These are phyloP conservation scores for Malthinus flaveolus DNA, from an alignment of 2,888 invertebrate species.

Conservation along the genomic window DNA sequence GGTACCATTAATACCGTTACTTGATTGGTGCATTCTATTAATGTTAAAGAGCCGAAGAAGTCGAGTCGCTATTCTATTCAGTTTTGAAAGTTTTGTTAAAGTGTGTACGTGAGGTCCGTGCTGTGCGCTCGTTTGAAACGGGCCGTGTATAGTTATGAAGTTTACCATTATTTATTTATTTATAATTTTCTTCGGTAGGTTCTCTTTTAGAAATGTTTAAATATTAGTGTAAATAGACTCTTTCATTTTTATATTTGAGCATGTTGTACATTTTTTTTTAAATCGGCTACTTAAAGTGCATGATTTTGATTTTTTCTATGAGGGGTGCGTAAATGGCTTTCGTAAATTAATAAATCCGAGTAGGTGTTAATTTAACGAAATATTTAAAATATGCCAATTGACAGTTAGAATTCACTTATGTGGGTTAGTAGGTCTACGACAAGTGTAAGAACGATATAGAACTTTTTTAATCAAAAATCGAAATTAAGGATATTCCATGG, in stretches of 20 bases:
- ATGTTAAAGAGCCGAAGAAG: slow-evolving; percentile 15
- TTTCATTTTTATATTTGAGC: not conserved
- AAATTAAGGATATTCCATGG: too few relatives aligned
- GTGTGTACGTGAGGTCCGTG: slow-evolving; percentile 17
- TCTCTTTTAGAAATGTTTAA: slow-evolving; percentile 1
- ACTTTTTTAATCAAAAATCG: not conserved
- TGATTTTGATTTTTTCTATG: slow-evolving; percentile 1
- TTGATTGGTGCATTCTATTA: slow-evolving; percentile 29
- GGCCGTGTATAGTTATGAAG: slow-evolving; percentile 29
- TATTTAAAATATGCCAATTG: slow-evolving; percentile 10
- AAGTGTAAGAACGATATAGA: slow-evolving; percentile 3
- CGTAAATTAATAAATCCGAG: too few relatives aligned
- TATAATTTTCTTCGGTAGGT: slow-evolving; percentile 31
- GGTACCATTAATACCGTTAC: slow-evolving; percentile 32
- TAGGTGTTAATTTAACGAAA: slow-evolving; percentile 10
- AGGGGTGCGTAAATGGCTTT: too few relatives aligned
- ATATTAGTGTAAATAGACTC: slow-evolving; percentile 3
- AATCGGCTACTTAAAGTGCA: not conserved
- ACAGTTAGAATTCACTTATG: slow-evolving; percentile 18
- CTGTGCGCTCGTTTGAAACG: slow-evolving; percentile 14
- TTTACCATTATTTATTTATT: slow-evolving; percentile 28
- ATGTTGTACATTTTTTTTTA: not conserved
- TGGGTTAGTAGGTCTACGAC: slow-evolving; percentile 30
- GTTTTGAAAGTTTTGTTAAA: slow-evolving; percentile 30
- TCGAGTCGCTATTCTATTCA: slow-evolving; percentile 22